These are phyloP conservation scores for Nemapogon koenigi DNA, from an alignment of 2,888 invertebrate species.

Conservation along the genomic window DNA sequence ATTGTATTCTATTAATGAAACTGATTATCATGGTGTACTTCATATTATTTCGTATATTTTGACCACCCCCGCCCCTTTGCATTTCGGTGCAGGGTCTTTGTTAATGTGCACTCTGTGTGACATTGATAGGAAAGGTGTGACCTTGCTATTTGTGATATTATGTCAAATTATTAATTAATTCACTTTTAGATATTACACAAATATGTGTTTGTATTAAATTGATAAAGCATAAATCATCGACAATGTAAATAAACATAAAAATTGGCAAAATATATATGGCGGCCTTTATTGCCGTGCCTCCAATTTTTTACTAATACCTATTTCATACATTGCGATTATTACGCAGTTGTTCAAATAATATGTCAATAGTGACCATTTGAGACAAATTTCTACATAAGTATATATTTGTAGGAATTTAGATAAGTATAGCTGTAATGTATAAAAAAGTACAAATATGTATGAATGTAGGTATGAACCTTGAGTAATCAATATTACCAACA, in stretches of 20 bases:
- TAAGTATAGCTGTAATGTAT: too few species aligned
- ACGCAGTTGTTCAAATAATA: constrained; percentile 7
- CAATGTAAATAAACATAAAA: constrained; percentile 61
- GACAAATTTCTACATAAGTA: too few species aligned
- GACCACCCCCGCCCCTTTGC: constrained; percentile 64
- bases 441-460: too few species aligned
- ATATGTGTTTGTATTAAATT: too few species aligned
- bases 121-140: constrained; percentile 64
- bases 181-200: too few species aligned
- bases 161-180: too few species aligned
- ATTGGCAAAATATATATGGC: too few species aligned
- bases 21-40: constrained; percentile 53
- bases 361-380: too few species aligned
- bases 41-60: constrained; percentile 52
- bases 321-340: constrained; percentile 2
- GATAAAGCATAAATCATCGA: constrained; percentile 18
- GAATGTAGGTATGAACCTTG: too few species aligned
- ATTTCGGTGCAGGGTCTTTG: constrained; percentile 64
- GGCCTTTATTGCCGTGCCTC: constrained; percentile 39
- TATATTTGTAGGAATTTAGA: too few species aligned
- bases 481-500: too few species aligned
- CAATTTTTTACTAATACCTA: constrained; percentile 1
- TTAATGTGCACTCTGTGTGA: constrained; percentile 60
- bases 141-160: constrained; percentile 66
- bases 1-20: constrained; percentile 56